Conservation (phyloP, 1,140 invertebrate genomes). For the Harlomillsia oculata region DNA sequence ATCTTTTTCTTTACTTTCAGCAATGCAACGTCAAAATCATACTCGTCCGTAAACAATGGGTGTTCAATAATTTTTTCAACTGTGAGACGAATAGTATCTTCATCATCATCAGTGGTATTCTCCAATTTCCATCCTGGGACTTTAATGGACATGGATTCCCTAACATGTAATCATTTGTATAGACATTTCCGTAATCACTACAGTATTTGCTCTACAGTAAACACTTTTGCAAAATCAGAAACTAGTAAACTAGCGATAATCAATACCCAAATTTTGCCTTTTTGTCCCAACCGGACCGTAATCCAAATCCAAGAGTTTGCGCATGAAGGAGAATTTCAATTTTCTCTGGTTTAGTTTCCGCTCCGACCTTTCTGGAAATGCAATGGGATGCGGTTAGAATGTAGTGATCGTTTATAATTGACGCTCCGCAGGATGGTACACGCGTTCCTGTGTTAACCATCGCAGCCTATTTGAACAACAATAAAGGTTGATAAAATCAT, state of each 20-base stretch:
- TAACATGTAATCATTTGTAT: no score
- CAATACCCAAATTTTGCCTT: slow-evolving; percentile 8
- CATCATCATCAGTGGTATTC: slow-evolving; percentile 16
- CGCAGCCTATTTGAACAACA: not conserved
- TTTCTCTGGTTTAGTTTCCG: not conserved
- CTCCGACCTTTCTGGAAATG: not conserved
- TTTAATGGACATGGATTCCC: slow-evolving; percentile 21
- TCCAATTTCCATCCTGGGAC: slow-evolving; percentile 11
- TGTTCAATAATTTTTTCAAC: slow-evolving; percentile 23
- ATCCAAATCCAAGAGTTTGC: not conserved
- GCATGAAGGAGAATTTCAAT: slow-evolving; percentile 21
- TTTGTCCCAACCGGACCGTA: not conserved
- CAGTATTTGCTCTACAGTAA: not conserved
- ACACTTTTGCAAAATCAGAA: not conserved
- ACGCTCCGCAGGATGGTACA: slow-evolving; percentile 20
- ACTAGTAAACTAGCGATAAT: not conserved
- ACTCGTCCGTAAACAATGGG: slow-evolving; percentile 16
- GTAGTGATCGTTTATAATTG: slow-evolving; percentile 17
- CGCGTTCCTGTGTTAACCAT: slow-evolving; percentile 19
- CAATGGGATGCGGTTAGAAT: slow-evolving; percentile 12
- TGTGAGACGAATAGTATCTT: slow-evolving; percentile 11
- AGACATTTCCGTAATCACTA: no score
- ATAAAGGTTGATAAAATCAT: no score
- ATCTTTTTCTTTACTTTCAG: slow-evolving; percentile 3
- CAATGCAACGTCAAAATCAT: slow-evolving; percentile 17